These are phyloP conservation scores for Lasioglossum leucozonium DNA, from an alignment of 2,888 invertebrate genomes.

Conservation along the genomic window DNA sequence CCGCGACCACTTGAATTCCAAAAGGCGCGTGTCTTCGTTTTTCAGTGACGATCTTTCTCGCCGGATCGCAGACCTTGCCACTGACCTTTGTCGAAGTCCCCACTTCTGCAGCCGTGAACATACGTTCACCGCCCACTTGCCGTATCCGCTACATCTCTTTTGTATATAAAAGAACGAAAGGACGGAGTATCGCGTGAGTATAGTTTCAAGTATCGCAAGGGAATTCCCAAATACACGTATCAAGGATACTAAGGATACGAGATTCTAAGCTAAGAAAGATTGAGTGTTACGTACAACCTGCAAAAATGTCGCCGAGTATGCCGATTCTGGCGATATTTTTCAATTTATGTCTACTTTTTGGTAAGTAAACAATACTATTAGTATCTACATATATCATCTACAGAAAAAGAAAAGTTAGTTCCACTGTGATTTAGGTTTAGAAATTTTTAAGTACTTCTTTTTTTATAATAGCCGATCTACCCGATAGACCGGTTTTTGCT, in stretches of 20 bases:
- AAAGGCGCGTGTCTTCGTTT: conserved; percentile 25
- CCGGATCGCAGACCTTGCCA: conserved; percentile 48
- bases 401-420: background rate
- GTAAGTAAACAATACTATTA: conserved; percentile 27
- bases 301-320: conserved; percentile 22
- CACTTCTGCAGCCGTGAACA: conserved; percentile 26
- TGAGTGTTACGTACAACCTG: background rate
- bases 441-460: background rate
- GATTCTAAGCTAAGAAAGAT: background rate
- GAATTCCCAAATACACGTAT: conserved; percentile 20
- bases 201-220: conserved; percentile 3
- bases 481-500: background rate
- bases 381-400: background rate
- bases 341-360: conserved; percentile 24
- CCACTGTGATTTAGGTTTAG: background rate
- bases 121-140: conserved; percentile 36
- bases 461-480: background rate
- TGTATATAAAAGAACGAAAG: conserved; percentile 51
- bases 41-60: conserved; percentile 18
- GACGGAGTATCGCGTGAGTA: conserved; percentile 23
- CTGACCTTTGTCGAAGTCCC: conserved; percentile 51
- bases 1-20: conserved; percentile 23
- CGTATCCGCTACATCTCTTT: conserved; percentile 32
- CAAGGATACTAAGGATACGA: background rate
- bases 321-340: conserved; percentile 21